phyloP scores from a whole-genome alignment of 2,113 vertebrate genomes.

The Pseudonaja textilis region DNA sequence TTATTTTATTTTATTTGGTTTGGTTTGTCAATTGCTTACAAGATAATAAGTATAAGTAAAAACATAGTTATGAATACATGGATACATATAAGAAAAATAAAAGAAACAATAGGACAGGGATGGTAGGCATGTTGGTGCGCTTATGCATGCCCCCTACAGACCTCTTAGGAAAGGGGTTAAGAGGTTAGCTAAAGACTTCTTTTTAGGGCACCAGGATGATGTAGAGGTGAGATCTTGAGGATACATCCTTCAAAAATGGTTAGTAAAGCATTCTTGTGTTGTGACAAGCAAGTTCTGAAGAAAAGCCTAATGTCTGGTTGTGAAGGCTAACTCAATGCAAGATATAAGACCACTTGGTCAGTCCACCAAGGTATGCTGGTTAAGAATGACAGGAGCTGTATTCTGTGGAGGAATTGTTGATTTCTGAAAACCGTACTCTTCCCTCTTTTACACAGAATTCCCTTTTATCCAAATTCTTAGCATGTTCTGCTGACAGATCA shows the following conservation, averaged over 20 bases:
- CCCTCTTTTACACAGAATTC: background rate
- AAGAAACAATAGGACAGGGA: too few relatives aligned
- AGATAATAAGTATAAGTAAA: too few relatives aligned
- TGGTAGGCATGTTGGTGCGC: too few relatives aligned
- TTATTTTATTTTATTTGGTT: too few relatives aligned
- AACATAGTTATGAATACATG: too few relatives aligned
- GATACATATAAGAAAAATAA: too few relatives aligned
- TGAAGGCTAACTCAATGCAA: background rate
- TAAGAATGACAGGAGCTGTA: background rate
- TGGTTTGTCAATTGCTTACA: too few relatives aligned
- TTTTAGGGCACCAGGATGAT: background rate
- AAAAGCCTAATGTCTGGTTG: background rate
- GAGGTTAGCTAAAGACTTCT: background rate
- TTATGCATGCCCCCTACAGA: too few relatives aligned
- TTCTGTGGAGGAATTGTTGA: background rate
- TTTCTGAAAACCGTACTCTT: background rate
- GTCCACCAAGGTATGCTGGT: background rate
- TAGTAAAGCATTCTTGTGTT: background rate
- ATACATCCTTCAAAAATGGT: background rate
- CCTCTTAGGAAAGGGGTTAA: too few relatives aligned
- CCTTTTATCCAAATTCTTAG: background rate
- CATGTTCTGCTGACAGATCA: constrained; percentile 12
- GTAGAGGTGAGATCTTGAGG: background rate
- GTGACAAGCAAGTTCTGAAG: background rate
- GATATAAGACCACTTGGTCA: background rate